Conservation (phyloP, 2,113 vertebrate species). For the Canis aureus region DNA sequence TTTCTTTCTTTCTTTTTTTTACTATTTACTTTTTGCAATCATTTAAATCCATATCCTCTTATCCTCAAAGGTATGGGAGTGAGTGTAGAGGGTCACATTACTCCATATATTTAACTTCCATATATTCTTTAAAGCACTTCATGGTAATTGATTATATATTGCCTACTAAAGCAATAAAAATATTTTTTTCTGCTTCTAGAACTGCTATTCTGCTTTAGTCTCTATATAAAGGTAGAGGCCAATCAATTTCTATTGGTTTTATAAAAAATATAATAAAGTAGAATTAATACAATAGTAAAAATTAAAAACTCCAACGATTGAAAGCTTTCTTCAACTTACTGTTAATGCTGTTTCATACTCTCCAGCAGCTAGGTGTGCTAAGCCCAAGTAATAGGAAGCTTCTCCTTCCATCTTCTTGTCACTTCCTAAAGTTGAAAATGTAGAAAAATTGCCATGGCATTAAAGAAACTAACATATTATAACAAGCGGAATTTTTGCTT, state of each 20-base stretch:
- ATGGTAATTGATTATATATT: background rate
- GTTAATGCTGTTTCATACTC: constrained; percentile 85
- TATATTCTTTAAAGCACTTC: background rate
- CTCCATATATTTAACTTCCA: background rate
- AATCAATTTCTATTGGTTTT: background rate
- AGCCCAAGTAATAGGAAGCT: constrained; percentile 89
- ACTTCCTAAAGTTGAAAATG: constrained; percentile 82
- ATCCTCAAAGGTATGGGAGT: background rate
- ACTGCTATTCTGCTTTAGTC: background rate
- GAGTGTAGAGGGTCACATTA: background rate
- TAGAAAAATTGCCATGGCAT: background rate
- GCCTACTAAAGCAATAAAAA: background rate
- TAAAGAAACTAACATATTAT: background rate
- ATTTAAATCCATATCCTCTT: constrained; percentile 40
- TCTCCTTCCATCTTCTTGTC: constrained; percentile 88
- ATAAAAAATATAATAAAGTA: background rate
- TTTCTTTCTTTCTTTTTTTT: background rate
- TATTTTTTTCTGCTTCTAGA: background rate
- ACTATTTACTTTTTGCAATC: background rate
- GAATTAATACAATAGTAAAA: constrained; percentile 35
- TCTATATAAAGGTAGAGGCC: background rate
- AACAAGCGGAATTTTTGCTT: background rate
- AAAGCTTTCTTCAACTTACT: constrained; percentile 85
- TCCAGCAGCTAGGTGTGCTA: constrained; percentile 87
- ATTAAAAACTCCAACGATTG: background rate